Conservation (phyloP, 2,797 vertebrate genomes). For the Anguilla obscura region DNA sequence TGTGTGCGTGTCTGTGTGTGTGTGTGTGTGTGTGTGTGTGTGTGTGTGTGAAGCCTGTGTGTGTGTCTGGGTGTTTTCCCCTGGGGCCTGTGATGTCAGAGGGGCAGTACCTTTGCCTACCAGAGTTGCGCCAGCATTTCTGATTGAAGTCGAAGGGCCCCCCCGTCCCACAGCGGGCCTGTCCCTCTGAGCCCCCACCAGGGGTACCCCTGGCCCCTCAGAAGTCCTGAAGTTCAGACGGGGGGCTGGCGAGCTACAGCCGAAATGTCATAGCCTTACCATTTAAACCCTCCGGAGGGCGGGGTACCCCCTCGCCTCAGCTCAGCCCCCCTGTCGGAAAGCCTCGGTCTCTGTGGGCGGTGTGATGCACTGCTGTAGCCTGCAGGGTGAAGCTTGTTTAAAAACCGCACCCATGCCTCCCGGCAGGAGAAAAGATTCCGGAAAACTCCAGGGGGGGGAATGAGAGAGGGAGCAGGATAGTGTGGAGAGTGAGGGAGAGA, state of each 20-base stretch:
- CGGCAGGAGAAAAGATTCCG: conserved; percentile 21
- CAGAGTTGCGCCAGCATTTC: not conserved
- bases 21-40: not conserved
- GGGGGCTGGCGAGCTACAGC: not conserved
- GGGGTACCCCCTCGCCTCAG: not conserved
- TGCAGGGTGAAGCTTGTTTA: conserved; percentile 25
- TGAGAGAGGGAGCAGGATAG: not conserved
- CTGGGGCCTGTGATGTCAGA: not conserved
- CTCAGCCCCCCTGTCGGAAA: not conserved
- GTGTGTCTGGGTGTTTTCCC: not conserved
- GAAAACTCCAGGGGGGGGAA: not conserved
- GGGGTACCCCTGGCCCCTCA: not conserved
- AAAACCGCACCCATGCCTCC: no score
- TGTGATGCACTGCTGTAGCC: not conserved
- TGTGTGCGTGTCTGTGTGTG: no score
- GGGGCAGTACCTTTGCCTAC: not conserved
- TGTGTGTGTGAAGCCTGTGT: not conserved
- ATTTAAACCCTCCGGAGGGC: no score
- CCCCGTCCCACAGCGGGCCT: not conserved
- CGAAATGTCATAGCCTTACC: conserved; percentile 45
- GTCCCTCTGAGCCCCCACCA: not conserved
- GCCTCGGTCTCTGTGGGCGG: not conserved
- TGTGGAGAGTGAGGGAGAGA: not conserved
- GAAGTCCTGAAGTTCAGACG: not conserved
- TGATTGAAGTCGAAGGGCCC: conserved; percentile 3